Conservation (phyloP, 2,888 invertebrate species). For the Kryphioiulus occultus region DNA sequence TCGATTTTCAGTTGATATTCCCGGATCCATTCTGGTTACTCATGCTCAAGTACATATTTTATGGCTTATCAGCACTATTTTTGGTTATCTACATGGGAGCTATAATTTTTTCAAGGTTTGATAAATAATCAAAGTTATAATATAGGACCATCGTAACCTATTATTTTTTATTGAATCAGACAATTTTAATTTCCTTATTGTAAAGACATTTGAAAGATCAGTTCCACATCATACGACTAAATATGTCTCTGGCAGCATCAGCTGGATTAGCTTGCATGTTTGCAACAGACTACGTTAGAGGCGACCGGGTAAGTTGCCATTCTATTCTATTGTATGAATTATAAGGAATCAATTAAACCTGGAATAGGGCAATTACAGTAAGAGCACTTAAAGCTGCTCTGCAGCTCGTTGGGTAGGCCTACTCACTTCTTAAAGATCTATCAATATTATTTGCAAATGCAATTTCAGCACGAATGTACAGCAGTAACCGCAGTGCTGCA, state of each 20-base stretch:
- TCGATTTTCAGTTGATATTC: conserved; percentile 55
- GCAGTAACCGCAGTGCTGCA: conserved; percentile 56
- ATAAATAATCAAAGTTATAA: background rate
- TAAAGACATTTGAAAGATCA: conserved; percentile 57
- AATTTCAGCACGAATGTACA: conserved; percentile 55
- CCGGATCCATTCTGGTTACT: conserved; percentile 57
- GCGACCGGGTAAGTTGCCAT: conserved; percentile 54
- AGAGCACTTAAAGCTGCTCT: too few relatives aligned
- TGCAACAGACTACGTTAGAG: conserved; percentile 56
- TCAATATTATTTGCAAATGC: background rate
- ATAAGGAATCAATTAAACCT: too few relatives aligned
- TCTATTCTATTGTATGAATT: too few relatives aligned
- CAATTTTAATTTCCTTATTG: conserved; percentile 41
- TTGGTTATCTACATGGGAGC: conserved; percentile 57
- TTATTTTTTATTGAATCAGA: background rate
- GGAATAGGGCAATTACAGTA: too few relatives aligned
- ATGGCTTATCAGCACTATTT: conserved; percentile 55
- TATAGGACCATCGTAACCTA: background rate
- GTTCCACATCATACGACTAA: conserved; percentile 58
- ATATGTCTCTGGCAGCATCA: conserved; percentile 56
- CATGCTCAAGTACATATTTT: conserved; percentile 56
- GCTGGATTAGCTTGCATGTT: conserved; percentile 56
- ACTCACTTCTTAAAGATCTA: too few relatives aligned
- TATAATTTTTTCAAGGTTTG: conserved; percentile 56
- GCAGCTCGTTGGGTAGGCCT: too few relatives aligned